Evolutionary conservation across 2,797 vertebrate species (phyloP).

Genomic region (Gastrophryne carolinensis): DNA sequence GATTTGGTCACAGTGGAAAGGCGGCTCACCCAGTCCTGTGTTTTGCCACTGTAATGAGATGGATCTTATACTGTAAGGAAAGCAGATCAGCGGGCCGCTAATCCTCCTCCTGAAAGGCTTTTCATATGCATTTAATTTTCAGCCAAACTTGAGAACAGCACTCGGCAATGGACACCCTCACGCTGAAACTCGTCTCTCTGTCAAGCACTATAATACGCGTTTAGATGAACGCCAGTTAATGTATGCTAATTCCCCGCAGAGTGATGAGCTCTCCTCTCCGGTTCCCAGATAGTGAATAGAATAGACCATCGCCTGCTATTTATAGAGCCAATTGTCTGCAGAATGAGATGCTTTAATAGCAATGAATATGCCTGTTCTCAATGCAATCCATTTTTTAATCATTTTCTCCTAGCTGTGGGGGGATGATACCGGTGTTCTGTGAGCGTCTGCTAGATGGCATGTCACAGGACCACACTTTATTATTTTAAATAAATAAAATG

Average conservation of each 20-base stretch:
- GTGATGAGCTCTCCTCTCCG: background rate
- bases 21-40: no score
- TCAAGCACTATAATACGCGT: slow-evolving; percentile 2
- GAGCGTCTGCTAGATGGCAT: no score
- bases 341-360: slow-evolving; percentile 4
- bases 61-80: background rate
- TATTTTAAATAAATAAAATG: no score
- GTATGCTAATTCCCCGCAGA: slow-evolving; percentile 38
- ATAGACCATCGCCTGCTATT: background rate
- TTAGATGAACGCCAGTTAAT: slow-evolving; percentile 28
- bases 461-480: no score
- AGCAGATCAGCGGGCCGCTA: background rate
- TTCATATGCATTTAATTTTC: slow-evolving; percentile 12
- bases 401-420: slow-evolving; percentile 4
- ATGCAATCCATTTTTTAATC: slow-evolving; percentile 9
- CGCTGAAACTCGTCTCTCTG: background rate
- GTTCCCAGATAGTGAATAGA: background rate
- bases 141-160: background rate
- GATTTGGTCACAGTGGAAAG: no score
- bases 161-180: background rate
- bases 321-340: slow-evolving; percentile 9
- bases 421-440: no score
- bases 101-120: background rate
- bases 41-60: background rate
- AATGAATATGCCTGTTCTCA: slow-evolving; percentile 13